Percentiles rank a stretch among this genome's conserved stretches.
These are phyloP conservation scores for Morelia viridis DNA, from an alignment of 2,797 vertebrate genomes.

Conservation along the genomic window DNA sequence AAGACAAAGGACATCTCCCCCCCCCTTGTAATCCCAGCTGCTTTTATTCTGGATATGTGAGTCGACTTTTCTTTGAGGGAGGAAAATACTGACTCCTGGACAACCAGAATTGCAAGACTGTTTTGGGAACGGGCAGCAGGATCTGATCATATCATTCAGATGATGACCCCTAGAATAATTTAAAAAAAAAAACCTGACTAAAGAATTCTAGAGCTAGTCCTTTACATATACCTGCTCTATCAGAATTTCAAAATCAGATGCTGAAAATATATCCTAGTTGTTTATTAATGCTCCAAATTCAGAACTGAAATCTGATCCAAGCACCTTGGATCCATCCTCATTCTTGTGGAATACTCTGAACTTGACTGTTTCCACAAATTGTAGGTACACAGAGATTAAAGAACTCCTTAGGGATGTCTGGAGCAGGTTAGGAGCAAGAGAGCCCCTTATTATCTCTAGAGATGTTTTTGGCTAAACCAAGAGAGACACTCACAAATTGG, in stretches of 20 bases:
- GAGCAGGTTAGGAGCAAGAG: not conserved
- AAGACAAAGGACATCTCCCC: not conserved
- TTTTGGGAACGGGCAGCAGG: not conserved
- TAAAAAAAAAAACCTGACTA: not conserved
- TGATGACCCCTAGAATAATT: not conserved
- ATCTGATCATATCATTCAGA: not conserved
- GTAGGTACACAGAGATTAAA: not conserved
- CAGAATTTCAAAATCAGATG: not conserved
- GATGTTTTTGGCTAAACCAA: not conserved
- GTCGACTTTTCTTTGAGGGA: not conserved
- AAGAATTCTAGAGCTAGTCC: not conserved
- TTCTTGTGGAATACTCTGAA: not conserved
- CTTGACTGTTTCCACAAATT: not conserved
- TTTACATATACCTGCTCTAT: not conserved
- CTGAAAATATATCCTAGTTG: not conserved
- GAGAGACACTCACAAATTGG: not conserved
- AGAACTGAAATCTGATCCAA: not conserved
- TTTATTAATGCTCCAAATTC: not conserved
- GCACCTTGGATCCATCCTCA: not conserved
- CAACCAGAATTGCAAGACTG: not conserved
- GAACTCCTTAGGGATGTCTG: not conserved
- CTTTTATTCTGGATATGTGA: not conserved
- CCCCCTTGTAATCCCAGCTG: not conserved
- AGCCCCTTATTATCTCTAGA: too few species aligned
- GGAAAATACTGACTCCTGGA: not conserved